Conservation (phyloP, 2,113 vertebrate genomes). For the Rhinichthys klamathensis region DNA sequence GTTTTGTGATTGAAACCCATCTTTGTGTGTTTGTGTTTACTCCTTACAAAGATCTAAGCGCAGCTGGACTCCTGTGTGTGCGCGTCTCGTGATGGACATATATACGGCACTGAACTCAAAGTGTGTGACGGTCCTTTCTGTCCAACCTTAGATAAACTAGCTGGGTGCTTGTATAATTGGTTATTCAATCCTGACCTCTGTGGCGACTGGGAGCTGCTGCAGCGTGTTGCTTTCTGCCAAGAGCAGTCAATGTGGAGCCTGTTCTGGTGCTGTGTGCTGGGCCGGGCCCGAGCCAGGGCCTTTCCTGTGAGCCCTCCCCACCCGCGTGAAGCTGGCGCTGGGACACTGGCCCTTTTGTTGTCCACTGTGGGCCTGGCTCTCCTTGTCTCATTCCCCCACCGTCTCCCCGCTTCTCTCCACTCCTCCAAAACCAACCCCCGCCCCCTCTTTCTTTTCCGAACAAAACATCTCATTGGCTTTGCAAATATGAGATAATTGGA, state of each 20-base stretch:
- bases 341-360: constrained; percentile 98
- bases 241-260: constrained; percentile 94
- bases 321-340: constrained; percentile 93
- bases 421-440: constrained; percentile 38
- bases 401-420: constrained; percentile 70
- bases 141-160: constrained; percentile 90
- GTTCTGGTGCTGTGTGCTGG: constrained; percentile 78
- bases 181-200: constrained; percentile 92
- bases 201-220: constrained; percentile 41
- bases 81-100: background rate
- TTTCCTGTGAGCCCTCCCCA: constrained; percentile 97
- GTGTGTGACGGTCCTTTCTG: constrained; percentile 25
- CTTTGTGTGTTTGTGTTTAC: constrained; percentile 16
- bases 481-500: constrained; percentile 96
- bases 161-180: constrained; percentile 92
- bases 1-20: constrained; percentile 21
- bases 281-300: constrained; percentile 89
- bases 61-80: constrained; percentile 32
- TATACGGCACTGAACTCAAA: constrained; percentile 7
- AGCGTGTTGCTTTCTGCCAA: constrained; percentile 77
- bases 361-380: constrained; percentile 78
- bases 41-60: constrained; percentile 7
- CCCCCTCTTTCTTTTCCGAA: constrained; percentile 54
- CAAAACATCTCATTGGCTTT: constrained; percentile 71
- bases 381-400: constrained; percentile 51